phyloP scores from a whole-genome alignment of 2,113 vertebrate genomes.

The Fregata magnificens region DNA sequence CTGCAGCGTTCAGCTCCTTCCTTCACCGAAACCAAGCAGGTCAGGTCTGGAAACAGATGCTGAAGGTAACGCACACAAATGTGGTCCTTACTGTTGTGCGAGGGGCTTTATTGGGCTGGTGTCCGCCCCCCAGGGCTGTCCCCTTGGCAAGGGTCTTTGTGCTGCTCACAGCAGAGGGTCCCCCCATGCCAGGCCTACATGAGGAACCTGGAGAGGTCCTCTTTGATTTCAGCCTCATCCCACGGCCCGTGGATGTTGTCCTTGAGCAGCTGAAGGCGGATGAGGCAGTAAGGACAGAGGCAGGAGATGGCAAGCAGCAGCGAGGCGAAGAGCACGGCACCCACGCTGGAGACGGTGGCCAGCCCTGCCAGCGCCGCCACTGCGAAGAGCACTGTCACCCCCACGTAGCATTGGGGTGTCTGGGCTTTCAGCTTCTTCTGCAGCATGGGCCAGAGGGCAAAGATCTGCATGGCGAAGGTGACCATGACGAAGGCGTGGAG shows the following conservation, averaged over 20 bases:
- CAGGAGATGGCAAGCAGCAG: constrained; percentile 81
- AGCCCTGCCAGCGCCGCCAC: constrained; percentile 78
- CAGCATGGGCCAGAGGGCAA: constrained; percentile 95
- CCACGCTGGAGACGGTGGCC: constrained; percentile 78
- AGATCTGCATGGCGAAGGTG: constrained; percentile 92
- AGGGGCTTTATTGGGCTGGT: constrained; percentile 19
- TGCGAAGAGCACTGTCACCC: constrained; percentile 80
- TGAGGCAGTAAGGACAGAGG: constrained; percentile 88
- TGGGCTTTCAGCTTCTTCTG: constrained; percentile 86
- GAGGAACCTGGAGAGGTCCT: constrained; percentile 88
- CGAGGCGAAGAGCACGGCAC: constrained; percentile 81
- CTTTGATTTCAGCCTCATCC: constrained; percentile 97
- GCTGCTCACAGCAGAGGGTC: neutral
- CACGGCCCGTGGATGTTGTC: constrained; percentile 98
- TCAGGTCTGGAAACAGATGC: neutral
- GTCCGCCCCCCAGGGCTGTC: neutral
- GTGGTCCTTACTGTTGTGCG: neutral
- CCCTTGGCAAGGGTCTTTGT: neutral
- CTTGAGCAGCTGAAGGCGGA: constrained; percentile 89
- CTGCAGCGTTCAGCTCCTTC: neutral
- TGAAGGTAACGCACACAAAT: neutral
- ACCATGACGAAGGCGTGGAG: constrained; percentile 93
- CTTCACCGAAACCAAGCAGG: neutral
- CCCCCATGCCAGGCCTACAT: constrained; percentile 23
- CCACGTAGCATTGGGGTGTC: constrained; percentile 76